phyloP scores from a whole-genome alignment of 2,888 invertebrate species.

The Autographa pulchrina region DNA sequence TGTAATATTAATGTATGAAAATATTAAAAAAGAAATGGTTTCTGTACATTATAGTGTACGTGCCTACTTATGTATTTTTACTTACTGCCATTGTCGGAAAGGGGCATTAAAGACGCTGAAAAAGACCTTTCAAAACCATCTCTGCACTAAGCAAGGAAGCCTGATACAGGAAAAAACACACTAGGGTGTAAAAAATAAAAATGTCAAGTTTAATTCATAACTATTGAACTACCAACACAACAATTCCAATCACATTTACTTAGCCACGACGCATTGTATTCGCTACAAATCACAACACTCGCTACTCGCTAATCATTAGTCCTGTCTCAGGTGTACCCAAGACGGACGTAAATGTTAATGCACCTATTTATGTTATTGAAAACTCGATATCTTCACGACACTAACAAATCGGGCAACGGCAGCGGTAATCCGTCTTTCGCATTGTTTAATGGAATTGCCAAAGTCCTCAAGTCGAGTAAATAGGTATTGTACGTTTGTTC shows the following conservation, averaged over 20 bases:
- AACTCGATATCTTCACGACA: constrained; percentile 64
- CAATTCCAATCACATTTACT: background rate
- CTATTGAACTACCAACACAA: background rate
- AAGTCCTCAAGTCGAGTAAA: constrained; percentile 20
- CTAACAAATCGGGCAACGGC: constrained; percentile 57
- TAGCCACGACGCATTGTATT: constrained; percentile 30
- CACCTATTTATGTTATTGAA: constrained; percentile 70
- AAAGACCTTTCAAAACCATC: too few relatives aligned
- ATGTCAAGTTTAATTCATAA: background rate
- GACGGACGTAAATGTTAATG: constrained; percentile 49
- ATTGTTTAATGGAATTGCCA: constrained; percentile 40
- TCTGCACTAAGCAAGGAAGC: background rate
- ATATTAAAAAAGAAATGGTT: background rate
- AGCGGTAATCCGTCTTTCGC: constrained; percentile 47
- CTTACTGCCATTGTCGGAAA: too few relatives aligned
- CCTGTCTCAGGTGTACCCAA: constrained; percentile 56
- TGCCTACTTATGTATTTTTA: too few relatives aligned
- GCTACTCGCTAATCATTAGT: constrained; percentile 23
- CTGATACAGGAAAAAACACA: background rate
- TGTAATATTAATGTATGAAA: constrained; percentile 5
- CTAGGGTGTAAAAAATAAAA: background rate
- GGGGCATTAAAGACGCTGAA: too few relatives aligned
- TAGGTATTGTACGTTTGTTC: constrained; percentile 19
- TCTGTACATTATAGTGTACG: background rate
- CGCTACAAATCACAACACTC: constrained; percentile 20